phyloP scores from a whole-genome alignment of 53 echinoderm and acorn worm genomes.

The Pentamera pediparva region DNA sequence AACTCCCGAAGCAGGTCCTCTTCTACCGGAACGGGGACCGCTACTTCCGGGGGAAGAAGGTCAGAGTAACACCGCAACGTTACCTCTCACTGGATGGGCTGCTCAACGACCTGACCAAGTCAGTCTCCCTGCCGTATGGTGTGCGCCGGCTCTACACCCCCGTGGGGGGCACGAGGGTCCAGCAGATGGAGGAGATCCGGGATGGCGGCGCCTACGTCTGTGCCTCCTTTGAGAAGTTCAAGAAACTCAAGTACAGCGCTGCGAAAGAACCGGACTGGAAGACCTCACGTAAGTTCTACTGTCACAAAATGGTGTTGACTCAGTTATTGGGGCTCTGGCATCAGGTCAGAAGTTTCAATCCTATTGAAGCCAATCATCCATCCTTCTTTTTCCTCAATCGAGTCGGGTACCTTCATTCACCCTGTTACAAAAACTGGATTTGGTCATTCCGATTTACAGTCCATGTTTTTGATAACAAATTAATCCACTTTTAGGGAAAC shows the following conservation, averaged over 20 bases:
- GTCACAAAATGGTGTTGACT: not conserved
- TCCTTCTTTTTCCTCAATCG: not conserved
- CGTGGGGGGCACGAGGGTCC: slow-evolving; percentile 36
- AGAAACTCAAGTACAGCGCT: slow-evolving; percentile 66
- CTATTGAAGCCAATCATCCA: not conserved
- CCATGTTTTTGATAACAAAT: no score
- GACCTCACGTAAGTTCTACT: slow-evolving; percentile 56
- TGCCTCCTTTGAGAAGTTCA: slow-evolving; percentile 88
- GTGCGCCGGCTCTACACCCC: slow-evolving; percentile 82
- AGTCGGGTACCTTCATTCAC: no score
- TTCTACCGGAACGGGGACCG: slow-evolving; percentile 97
- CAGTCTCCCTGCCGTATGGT: slow-evolving; percentile 88
- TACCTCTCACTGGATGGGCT: slow-evolving; percentile 78
- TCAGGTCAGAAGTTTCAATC: no score
- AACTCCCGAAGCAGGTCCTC: slow-evolving; percentile 62
- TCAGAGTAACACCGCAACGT: slow-evolving; percentile 83
- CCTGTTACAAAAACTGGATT: no score
- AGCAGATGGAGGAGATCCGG: slow-evolving; percentile 72
- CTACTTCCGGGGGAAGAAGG: slow-evolving; percentile 82
- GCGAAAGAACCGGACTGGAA: slow-evolving; percentile 52
- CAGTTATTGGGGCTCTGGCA: not conserved
- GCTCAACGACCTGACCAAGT: slow-evolving; percentile 80
- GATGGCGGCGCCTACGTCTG: slow-evolving; percentile 88
- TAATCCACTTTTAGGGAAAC: no score
- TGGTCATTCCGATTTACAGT: no score